These are phyloP conservation scores for Fistularia tabacaria DNA, from an alignment of 2,797 vertebrate species.

Conservation along the genomic window DNA sequence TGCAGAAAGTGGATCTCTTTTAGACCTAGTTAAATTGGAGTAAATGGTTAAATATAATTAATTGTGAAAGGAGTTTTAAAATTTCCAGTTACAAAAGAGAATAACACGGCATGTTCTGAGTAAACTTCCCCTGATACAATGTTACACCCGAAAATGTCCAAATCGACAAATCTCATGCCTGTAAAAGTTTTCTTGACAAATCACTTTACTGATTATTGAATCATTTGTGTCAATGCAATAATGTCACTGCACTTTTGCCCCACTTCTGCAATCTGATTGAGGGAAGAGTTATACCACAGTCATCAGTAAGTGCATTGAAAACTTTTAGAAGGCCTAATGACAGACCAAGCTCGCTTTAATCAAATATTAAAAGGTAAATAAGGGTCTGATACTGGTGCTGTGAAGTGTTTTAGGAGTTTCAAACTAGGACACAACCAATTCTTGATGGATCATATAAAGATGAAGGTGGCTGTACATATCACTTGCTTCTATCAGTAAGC, in stretches of 20 bases:
- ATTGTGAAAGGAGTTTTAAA: too few species aligned
- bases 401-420: constrained; percentile 45
- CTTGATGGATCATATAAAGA: constrained; percentile 42
- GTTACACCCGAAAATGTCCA: too few species aligned
- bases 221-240: too few species aligned
- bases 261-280: constrained; percentile 29
- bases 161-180: constrained; percentile 1
- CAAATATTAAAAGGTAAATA: constrained; percentile 45
- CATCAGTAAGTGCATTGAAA: constrained; percentile 39
- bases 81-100: too few species aligned
- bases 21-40: too few species aligned
- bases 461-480: constrained; percentile 42
- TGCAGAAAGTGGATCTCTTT: too few species aligned
- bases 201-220: too few species aligned
- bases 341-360: constrained; percentile 49
- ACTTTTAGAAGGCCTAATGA: constrained; percentile 31
- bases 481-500: constrained; percentile 36
- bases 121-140: too few species aligned
- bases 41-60: too few species aligned
- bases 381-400: constrained; percentile 23
- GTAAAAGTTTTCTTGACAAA: background rate
- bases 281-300: constrained; percentile 30
- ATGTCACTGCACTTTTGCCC: background rate
- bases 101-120: too few species aligned
- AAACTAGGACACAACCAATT: constrained; percentile 37